Evolutionary conservation across 1,140 invertebrate species (phyloP).

Genomic region (Eumaeus atala): DNA sequence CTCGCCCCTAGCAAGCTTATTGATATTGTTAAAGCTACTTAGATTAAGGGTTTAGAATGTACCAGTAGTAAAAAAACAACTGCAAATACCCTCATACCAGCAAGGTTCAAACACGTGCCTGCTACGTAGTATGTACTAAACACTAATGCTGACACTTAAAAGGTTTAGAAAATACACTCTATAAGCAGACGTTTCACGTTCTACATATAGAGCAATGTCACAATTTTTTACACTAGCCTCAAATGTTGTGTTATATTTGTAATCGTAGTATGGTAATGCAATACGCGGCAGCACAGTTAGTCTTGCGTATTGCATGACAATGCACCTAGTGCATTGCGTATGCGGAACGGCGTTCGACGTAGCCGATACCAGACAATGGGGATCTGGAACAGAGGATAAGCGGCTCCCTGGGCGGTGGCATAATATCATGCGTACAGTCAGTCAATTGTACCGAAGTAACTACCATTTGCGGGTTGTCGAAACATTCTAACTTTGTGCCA

Average conservation of each 20-base stretch:
- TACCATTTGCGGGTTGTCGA: slow-evolving; percentile 3
- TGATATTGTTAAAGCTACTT: too few species aligned
- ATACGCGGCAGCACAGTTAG: slow-evolving; percentile 36
- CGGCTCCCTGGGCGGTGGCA: slow-evolving; percentile 48
- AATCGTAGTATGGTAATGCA: slow-evolving; percentile 29
- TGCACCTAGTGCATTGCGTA: slow-evolving; percentile 45
- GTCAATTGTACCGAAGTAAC: slow-evolving; percentile 2
- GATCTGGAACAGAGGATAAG: slow-evolving; percentile 36
- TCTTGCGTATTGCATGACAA: slow-evolving; percentile 51
- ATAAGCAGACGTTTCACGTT: too few species aligned
- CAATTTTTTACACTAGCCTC: not conserved
- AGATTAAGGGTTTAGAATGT: too few species aligned
- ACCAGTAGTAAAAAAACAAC: too few species aligned
- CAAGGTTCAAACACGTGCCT: too few species aligned
- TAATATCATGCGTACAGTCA: slow-evolving; percentile 7
- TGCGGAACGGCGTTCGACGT: slow-evolving; percentile 27
- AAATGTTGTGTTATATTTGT: slow-evolving; percentile 10
- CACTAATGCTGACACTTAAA: too few species aligned
- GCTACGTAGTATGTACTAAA: too few species aligned
- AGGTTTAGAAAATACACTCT: too few species aligned
- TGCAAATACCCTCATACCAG: too few species aligned
- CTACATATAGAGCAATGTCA: too few species aligned
- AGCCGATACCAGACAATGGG: slow-evolving; percentile 15
- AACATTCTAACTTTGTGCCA: not conserved
- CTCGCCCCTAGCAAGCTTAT: too few species aligned